Conservation (phyloP, 2,888 invertebrate species). For the Pachycephus smyrnensis region DNA sequence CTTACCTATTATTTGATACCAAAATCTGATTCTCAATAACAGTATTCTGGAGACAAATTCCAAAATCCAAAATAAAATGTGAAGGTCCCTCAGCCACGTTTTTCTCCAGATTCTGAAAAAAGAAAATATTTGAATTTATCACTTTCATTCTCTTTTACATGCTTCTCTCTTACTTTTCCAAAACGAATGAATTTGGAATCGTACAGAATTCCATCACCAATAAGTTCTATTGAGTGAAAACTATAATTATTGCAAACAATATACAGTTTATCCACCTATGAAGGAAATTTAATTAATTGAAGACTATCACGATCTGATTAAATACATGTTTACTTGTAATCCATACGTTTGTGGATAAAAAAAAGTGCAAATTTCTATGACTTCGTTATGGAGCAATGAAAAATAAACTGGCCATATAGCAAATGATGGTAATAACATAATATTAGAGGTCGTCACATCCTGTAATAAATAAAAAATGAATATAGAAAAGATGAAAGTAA, state of each 20-base stretch:
- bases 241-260: constrained; percentile 66
- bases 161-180: constrained; percentile 25
- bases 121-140: background rate
- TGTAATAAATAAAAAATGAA: constrained; percentile 30
- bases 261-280: constrained; percentile 62
- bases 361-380: constrained; percentile 56
- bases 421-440: constrained; percentile 57
- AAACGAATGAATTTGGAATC: constrained; percentile 44
- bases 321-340: constrained; percentile 45
- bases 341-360: constrained; percentile 63
- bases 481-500: constrained; percentile 3
- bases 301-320: background rate
- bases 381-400: constrained; percentile 55
- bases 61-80: background rate
- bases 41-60: constrained; percentile 12
- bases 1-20: constrained; percentile 38
- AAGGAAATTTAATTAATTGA: constrained; percentile 7
- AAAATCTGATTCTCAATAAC: constrained; percentile 26
- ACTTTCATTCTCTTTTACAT: background rate
- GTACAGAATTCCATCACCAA: constrained; percentile 67
- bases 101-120: background rate
- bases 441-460: constrained; percentile 51
- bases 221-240: constrained; percentile 60
- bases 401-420: constrained; percentile 66
- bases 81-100: background rate